Evolutionary conservation across 1,140 invertebrate genomes (phyloP).

Genomic region (Aphaenogaster ashmeadi): DNA sequence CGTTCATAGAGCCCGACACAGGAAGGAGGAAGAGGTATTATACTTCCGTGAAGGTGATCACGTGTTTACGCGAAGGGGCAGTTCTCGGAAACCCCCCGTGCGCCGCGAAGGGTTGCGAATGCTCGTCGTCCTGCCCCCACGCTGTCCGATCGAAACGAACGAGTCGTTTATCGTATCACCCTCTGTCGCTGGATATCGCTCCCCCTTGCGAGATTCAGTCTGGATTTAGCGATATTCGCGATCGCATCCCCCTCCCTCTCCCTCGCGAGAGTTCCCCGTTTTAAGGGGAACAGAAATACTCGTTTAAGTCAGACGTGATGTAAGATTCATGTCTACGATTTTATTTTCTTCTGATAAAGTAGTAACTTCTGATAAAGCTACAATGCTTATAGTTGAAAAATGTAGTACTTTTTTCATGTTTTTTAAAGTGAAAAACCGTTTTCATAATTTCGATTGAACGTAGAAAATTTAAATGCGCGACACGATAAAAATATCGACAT

Average conservation of each 20-base stretch:
- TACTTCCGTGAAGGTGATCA: constrained; percentile 55
- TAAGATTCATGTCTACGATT: not conserved
- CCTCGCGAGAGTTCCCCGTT: not conserved
- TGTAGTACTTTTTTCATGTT: not conserved
- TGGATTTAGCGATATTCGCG: constrained; percentile 37
- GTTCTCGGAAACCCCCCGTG: constrained; percentile 27
- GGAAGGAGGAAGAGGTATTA: constrained; percentile 36
- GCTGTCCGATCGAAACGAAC: constrained; percentile 35
- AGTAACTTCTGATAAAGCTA: not conserved
- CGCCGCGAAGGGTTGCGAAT: constrained; percentile 31
- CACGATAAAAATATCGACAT: not conserved
- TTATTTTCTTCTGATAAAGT: no score
- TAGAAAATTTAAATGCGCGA: not conserved
- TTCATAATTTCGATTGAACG: not conserved
- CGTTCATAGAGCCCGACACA: constrained; percentile 1
- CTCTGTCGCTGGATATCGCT: constrained; percentile 6
- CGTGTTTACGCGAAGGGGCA: constrained; percentile 30
- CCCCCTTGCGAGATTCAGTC: constrained; percentile 20
- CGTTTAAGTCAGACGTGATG: not conserved
- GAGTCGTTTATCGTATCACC: constrained; percentile 49
- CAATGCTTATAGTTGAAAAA: not conserved
- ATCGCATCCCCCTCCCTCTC: not conserved
- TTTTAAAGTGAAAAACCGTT: not conserved
- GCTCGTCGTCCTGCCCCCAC: constrained; percentile 11
- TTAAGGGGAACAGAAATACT: not conserved